Evolutionary conservation across 2,113 vertebrate species (phyloP).

Genomic region (Carassius carassius): DNA sequence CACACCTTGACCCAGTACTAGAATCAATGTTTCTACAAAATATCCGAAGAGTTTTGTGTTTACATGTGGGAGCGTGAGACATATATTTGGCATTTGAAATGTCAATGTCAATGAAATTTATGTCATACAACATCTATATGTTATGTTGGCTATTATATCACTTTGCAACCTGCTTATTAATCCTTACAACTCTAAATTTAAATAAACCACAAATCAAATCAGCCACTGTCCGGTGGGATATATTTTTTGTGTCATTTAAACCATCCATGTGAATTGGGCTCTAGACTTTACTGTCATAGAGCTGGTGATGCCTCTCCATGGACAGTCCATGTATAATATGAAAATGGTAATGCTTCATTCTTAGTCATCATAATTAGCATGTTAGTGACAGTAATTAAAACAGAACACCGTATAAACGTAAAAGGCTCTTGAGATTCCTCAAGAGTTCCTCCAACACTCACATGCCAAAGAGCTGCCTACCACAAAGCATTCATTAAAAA

Average conservation of each 20-base stretch:
- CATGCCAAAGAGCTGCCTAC: not conserved
- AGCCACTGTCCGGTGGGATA: not conserved
- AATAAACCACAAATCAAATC: not conserved
- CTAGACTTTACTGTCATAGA: no score
- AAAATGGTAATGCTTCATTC: not conserved
- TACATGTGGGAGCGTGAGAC: not conserved
- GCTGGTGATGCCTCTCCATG: not conserved
- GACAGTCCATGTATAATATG: no score
- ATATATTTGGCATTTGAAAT: no score
- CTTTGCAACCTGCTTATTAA: not conserved
- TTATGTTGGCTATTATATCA: no score
- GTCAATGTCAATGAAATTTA: no score
- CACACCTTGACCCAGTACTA: not conserved
- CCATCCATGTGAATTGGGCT: not conserved
- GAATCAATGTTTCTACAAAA: not conserved
- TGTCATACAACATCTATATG: no score
- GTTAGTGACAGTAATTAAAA: not conserved
- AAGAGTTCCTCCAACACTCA: not conserved
- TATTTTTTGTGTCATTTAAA: conserved; percentile 12
- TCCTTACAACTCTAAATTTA: not conserved
- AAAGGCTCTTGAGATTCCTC: conserved; percentile 1
- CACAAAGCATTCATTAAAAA: not conserved
- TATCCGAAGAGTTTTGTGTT: not conserved
- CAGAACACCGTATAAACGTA: not conserved
- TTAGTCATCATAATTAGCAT: not conserved